A percentile compares a stretch with the other conserved stretches of the same genome.
These are phyloP conservation scores for Lindbergichthys nudifrons DNA, from an alignment of 2,797 vertebrate species.

Conservation along the genomic window DNA sequence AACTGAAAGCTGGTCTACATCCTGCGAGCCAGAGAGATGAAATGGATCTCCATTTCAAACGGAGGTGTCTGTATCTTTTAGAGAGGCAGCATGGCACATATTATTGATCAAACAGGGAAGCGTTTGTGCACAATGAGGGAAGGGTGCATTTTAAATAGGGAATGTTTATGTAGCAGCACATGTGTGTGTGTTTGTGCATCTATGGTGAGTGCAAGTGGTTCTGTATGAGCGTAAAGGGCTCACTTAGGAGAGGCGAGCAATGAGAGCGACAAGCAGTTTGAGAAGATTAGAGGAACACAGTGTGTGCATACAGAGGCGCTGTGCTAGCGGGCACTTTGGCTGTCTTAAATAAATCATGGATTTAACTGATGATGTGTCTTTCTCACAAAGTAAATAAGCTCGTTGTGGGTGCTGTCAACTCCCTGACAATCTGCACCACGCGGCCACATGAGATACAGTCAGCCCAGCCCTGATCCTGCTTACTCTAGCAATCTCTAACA, in stretches of 20 bases:
- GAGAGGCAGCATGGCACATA: constrained; percentile 16
- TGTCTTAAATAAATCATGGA: constrained; percentile 79
- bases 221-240: constrained; percentile 49
- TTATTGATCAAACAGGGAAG: constrained; percentile 45
- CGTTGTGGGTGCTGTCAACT: constrained; percentile 61
- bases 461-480: constrained; percentile 53
- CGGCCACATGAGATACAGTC: constrained; percentile 58
- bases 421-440: constrained; percentile 61
- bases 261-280: constrained; percentile 61
- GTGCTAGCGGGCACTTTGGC: constrained; percentile 81
- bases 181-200: constrained; percentile 1
- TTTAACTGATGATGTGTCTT: constrained; percentile 75
- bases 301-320: constrained; percentile 67
- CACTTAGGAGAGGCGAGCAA: constrained; percentile 52
- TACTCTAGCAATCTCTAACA: constrained; percentile 39
- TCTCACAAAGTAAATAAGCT: constrained; percentile 75
- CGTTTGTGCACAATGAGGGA: constrained; percentile 32
- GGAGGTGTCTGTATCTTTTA: constrained; percentile 24
- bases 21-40: constrained; percentile 28
- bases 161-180: constrained; percentile 58
- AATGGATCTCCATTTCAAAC: constrained; percentile 32
- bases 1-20: constrained; percentile 47
- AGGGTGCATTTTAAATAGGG: constrained; percentile 4
- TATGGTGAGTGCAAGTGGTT: constrained; percentile 31
- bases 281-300: constrained; percentile 68